Evolutionary conservation across 2,113 vertebrate species (phyloP).

Genomic region (Natator depressus): DNA sequence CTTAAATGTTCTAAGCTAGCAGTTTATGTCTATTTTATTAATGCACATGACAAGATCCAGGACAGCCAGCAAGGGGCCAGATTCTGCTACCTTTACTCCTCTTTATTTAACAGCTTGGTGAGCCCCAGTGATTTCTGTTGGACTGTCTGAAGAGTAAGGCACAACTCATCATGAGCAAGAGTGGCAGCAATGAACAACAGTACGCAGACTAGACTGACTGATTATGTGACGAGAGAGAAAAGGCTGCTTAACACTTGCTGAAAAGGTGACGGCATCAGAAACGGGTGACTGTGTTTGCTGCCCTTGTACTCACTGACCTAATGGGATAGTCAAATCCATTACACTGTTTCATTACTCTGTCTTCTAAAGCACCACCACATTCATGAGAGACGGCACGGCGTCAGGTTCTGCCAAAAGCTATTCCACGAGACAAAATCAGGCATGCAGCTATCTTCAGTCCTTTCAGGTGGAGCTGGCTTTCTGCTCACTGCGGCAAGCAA

Average conservation of each 20-base stretch:
- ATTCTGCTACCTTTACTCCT: neutral
- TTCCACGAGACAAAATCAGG: neutral
- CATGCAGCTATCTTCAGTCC: neutral
- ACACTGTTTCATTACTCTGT: neutral
- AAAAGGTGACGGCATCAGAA: neutral
- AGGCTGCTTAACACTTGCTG: neutral
- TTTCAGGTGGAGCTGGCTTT: neutral
- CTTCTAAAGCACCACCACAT: neutral
- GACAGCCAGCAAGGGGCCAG: neutral
- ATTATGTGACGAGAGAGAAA: neutral
- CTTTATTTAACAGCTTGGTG: neutral
- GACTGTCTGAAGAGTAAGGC: neutral
- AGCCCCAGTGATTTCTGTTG: neutral
- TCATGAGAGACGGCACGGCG: neutral
- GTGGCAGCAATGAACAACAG: rapidly evolving
- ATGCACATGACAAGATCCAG: neutral
- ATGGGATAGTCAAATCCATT: neutral
- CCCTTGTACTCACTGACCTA: neutral
- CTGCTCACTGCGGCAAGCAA: neutral
- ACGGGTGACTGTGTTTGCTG: neutral
- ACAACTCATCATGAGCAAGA: rapidly evolving
- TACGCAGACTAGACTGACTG: rapidly evolving
- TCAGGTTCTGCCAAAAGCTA: neutral
- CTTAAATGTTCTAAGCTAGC: neutral
- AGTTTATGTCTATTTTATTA: neutral